phyloP scores from a whole-genome alignment of 1,140 invertebrate species.

The Dysdera silvatica region DNA sequence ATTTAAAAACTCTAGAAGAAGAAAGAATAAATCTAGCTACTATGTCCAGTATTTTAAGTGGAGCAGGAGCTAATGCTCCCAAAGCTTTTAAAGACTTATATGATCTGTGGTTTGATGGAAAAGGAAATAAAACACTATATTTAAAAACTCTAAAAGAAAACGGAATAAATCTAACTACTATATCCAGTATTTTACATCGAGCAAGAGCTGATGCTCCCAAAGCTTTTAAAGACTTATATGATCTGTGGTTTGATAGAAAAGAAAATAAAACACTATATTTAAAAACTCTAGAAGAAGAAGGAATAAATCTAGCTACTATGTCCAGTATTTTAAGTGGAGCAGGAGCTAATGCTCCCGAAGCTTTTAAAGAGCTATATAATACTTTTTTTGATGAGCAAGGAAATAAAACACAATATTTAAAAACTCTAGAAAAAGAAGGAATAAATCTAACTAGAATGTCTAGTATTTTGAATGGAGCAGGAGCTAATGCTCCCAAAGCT shows the following conservation, averaged over 20 bases:
- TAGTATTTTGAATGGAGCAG: no score
- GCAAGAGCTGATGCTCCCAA: not conserved
- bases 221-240: slow-evolving; percentile 10
- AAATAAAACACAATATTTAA: slow-evolving; percentile 13
- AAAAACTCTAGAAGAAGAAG: not conserved
- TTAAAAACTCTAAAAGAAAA: slow-evolving; percentile 9
- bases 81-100: not conserved
- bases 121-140: slow-evolving; percentile 5
- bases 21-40: not conserved
- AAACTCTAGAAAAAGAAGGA: no score
- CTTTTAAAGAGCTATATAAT: slow-evolving; percentile 3
- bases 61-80: not conserved
- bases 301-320: not conserved
- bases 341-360: not conserved
- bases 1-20: slow-evolving; percentile 8
- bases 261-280: not conserved
- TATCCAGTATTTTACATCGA: slow-evolving; percentile 6
- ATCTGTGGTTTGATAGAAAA: slow-evolving; percentile 1
- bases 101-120: slow-evolving; percentile 3
- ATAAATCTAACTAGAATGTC: no score
- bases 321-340: not conserved
- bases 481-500: no score
- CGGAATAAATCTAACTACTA: not conserved
- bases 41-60: slow-evolving; percentile 5
- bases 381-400: slow-evolving; percentile 6